Percentiles rank a stretch among this genome's conserved stretches.
These are phyloP conservation scores for Sesamia inferens DNA, from an alignment of 2,888 invertebrate species.

Conservation along the genomic window DNA sequence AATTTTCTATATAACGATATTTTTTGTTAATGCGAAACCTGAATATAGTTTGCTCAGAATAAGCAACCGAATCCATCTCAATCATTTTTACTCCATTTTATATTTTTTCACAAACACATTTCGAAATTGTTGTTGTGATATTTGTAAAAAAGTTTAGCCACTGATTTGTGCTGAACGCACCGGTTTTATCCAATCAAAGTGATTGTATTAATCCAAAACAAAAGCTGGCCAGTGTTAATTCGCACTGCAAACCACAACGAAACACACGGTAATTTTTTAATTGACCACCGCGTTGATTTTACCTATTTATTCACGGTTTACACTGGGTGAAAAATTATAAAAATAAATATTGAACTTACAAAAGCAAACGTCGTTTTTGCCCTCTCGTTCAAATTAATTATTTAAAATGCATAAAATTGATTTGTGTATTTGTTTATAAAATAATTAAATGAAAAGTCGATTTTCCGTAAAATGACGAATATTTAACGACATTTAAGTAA, in stretches of 20 bases:
- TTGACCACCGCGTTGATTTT: conserved; percentile 69
- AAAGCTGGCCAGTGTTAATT: conserved; percentile 58
- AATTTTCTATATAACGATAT: too few species aligned
- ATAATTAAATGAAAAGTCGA: conserved; percentile 55
- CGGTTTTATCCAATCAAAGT: background rate
- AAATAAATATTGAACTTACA: conserved; percentile 69
- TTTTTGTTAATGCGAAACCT: too few species aligned
- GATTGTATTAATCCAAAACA: conserved; percentile 36
- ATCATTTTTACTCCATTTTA: too few species aligned
- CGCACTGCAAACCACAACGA: conserved; percentile 50
- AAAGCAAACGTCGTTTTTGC: conserved; percentile 65
- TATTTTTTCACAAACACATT: too few species aligned
- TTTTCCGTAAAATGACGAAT: conserved; percentile 48
- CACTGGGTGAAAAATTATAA: conserved; percentile 64
- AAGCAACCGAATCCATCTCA: too few species aligned
- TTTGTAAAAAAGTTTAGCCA: background rate
- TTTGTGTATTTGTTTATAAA: conserved; percentile 62
- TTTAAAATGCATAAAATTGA: conserved; percentile 65
- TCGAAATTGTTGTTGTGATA: too few species aligned
- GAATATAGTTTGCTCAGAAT: too few species aligned
- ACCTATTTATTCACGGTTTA: conserved; percentile 56
- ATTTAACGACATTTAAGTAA: conserved; percentile 21
- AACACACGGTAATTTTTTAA: conserved; percentile 70
- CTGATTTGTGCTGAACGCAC: background rate
- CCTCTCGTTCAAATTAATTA: conserved; percentile 67